phyloP scores from a whole-genome alignment of 2,888 invertebrate genomes.

The Drosophila paramelanica region DNA sequence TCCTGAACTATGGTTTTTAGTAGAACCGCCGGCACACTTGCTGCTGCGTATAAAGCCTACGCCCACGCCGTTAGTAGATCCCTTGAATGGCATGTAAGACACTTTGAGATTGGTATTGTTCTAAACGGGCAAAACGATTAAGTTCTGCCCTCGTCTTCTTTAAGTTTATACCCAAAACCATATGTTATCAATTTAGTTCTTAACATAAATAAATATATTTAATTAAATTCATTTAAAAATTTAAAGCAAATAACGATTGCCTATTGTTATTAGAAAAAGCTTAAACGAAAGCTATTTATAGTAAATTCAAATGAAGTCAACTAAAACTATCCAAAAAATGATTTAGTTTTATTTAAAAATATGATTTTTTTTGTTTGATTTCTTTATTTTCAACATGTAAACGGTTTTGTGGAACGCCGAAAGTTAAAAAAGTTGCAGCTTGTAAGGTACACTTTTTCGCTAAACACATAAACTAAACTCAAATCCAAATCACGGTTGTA shows the following conservation, averaged over 20 bases:
- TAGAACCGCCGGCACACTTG: conserved; percentile 55
- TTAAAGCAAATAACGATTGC: neutral
- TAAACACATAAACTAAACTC: neutral
- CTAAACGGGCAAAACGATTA: conserved; percentile 9
- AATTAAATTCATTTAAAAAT: neutral
- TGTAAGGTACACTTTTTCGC: neutral
- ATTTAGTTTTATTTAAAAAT: neutral
- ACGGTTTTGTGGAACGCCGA: neutral
- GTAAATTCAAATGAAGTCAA: neutral
- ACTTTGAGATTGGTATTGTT: conserved; percentile 46
- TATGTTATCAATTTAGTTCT: neutral
- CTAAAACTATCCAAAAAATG: neutral
- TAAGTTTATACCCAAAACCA: conserved; percentile 14
- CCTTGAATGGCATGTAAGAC: conserved; percentile 61
- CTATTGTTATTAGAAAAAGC: no score
- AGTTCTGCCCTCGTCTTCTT: conserved; percentile 1
- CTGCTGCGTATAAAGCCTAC: conserved; percentile 47
- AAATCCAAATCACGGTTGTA: neutral
- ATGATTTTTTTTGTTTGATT: neutral
- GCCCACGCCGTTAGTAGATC: conserved; percentile 48
- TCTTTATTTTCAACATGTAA: neutral
- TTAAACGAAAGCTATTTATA: no score
- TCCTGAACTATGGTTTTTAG: conserved; percentile 84
- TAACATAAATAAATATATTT: no score
- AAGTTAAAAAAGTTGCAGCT: neutral